Evolutionary conservation across 2,113 vertebrate genomes (phyloP).

Genomic region (Beaufortia kweichowensis): DNA sequence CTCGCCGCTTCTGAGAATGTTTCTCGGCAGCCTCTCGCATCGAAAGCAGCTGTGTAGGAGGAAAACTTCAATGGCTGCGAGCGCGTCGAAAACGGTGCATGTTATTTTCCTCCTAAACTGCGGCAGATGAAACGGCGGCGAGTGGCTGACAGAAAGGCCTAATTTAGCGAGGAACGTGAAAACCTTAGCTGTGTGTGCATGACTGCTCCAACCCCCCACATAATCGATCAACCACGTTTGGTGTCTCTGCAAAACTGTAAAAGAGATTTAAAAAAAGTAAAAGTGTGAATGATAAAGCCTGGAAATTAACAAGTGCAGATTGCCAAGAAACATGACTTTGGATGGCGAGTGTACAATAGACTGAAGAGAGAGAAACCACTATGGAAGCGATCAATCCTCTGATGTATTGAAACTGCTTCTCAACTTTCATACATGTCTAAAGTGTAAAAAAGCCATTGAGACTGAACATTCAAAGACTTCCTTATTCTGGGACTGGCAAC

Average conservation of each 20-base stretch:
- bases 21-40: constrained; percentile 35
- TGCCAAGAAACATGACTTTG: constrained; percentile 52
- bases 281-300: not conserved
- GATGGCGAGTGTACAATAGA: constrained; percentile 43
- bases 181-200: constrained; percentile 37
- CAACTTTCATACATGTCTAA: constrained; percentile 60
- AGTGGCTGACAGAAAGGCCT: constrained; percentile 61
- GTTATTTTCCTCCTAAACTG: constrained; percentile 59
- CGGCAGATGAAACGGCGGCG: constrained; percentile 60
- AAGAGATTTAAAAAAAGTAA: constrained; percentile 30
- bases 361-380: constrained; percentile 39
- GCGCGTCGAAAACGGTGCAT: constrained; percentile 46
- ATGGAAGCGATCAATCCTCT: constrained; percentile 52
- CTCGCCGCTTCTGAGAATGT: constrained; percentile 31
- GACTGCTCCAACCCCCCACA: constrained; percentile 46
- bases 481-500: constrained; percentile 27
- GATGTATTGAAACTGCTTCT: constrained; percentile 60
- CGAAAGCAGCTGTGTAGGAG: constrained; percentile 56
- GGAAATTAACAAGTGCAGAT: constrained; percentile 60
- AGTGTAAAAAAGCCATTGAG: constrained; percentile 38
- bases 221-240: constrained; percentile 64
- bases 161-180: constrained; percentile 64
- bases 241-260: constrained; percentile 43
- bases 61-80: constrained; percentile 60
- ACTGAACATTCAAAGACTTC: constrained; percentile 42